Evolutionary conservation across 2,797 vertebrate species (phyloP), one percentile per base, ranked within the genome.

Genomic region (Myripristis murdjan): DNA sequence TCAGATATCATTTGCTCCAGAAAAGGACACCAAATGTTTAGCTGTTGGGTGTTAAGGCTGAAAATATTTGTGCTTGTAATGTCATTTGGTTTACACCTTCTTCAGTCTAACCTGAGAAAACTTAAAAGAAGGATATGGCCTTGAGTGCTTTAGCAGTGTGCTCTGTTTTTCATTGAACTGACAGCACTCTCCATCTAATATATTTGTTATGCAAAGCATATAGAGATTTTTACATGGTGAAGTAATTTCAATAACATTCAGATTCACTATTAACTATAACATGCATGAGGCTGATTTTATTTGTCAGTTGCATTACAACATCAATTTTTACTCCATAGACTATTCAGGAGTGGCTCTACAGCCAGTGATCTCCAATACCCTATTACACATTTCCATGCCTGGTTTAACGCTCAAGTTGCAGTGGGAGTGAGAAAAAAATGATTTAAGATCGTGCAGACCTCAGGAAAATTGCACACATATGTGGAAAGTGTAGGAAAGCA

Each of bases 11-110:
- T 84, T 73, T 72, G 12, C 52, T 51, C 15, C 37, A 70, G 60
- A 72, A 80, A 81, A 86, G 48, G 72, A 48, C 70, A 73, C 52
- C 28, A 24, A 26, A 18, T 73, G 66, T 85, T 87, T 78, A 66
- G 76, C 64, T 72, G 56, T 63, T 64, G 69, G 53, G n/a, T 60
- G 53, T 59, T 23, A 16, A 64, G 55, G 26, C 70, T 49, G 43
- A 64, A 75, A 35, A 49, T 58, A 56, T 65, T 82, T 76, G 10
- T 82, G 70, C 85, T 77, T 83, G 64, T 60, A 69, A 73, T 71
- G 39, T 51, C 18, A 70, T 75, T 66, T 79, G 52, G 18, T 82
- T 80, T 52, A 72, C 73, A 62, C 60, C 72, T 53, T n/a, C 64
- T 77, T 75, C 64, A 71, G 28, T 63, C 33, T 65, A 35, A 84